Evolutionary conservation across 2,113 vertebrate species (phyloP).

Genomic region (Pelvicachromis taeniatus): DNA sequence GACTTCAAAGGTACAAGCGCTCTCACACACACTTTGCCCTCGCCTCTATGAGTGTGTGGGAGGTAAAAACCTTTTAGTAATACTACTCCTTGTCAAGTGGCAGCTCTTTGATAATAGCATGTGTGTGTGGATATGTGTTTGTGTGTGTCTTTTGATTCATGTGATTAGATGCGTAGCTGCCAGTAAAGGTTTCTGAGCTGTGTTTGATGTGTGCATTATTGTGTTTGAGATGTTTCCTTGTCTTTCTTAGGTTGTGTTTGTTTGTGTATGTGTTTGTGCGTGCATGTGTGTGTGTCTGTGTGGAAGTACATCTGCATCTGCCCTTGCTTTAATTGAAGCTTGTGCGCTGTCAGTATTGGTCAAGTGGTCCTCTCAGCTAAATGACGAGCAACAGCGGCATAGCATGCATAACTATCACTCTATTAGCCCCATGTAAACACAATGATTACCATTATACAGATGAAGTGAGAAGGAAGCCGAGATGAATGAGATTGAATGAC

Average conservation of each 20-base stretch:
- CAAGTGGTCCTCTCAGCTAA: slow-evolving; percentile 58
- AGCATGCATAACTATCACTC: slow-evolving; percentile 34
- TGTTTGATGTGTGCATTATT: background rate
- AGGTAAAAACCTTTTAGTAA: slow-evolving; percentile 47
- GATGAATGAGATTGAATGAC: background rate
- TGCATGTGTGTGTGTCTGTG: background rate
- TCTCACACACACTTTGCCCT: slow-evolving; percentile 30
- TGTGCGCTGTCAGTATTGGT: slow-evolving; percentile 36
- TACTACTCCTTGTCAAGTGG: slow-evolving; percentile 35
- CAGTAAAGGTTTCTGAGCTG: background rate
- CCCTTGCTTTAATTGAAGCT: slow-evolving; percentile 39
- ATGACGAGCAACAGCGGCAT: slow-evolving; percentile 19
- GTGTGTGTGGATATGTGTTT: background rate
- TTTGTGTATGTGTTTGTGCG: background rate
- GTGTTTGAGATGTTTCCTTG: background rate
- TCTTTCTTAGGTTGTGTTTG: background rate
- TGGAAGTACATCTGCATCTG: background rate
- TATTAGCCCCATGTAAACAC: slow-evolving; percentile 31
- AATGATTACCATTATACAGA: slow-evolving; percentile 9
- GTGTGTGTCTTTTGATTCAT: background rate
- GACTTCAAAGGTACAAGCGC: slow-evolving; percentile 35
- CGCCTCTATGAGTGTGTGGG: slow-evolving; percentile 37
- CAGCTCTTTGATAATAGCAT: slow-evolving; percentile 11
- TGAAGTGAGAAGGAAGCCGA: background rate
- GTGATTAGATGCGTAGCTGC: background rate